Evolutionary conservation across 2,888 invertebrate species (phyloP).

Genomic region (Leptinotarsa haldemani): DNA sequence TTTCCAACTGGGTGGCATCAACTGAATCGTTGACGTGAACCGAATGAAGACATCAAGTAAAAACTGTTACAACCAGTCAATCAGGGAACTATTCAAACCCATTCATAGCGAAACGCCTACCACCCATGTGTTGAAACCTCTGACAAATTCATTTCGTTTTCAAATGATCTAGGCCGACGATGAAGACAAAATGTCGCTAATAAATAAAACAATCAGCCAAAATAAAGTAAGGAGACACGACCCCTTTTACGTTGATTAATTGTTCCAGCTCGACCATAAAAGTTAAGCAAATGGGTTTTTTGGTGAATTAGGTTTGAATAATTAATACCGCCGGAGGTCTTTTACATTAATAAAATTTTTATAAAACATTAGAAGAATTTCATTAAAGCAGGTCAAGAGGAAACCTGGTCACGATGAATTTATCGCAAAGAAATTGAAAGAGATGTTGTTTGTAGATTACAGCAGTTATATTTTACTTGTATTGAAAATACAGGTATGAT

Average conservation of each 20-base stretch:
- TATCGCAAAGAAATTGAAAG: neutral
- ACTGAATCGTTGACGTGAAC: neutral
- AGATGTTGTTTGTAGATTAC: neutral
- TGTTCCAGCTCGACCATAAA: slow-evolving; percentile 28
- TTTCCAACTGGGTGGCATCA: neutral
- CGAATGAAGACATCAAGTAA: neutral
- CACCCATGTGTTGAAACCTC: slow-evolving; percentile 30
- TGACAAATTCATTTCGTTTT: slow-evolving; percentile 29
- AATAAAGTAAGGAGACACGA: slow-evolving; percentile 26
- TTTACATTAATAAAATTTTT: slow-evolving; percentile 33
- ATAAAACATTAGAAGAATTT: slow-evolving; percentile 34
- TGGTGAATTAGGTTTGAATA: slow-evolving; percentile 32
- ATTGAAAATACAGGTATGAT: neutral
- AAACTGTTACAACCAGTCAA: neutral
- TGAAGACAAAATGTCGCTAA: slow-evolving; percentile 31
- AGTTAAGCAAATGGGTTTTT: slow-evolving; percentile 41
- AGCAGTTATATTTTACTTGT: neutral
- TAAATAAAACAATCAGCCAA: slow-evolving; percentile 26
- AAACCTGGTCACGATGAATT: slow-evolving; percentile 19
- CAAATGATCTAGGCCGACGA: slow-evolving; percentile 18
- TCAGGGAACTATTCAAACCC: neutral
- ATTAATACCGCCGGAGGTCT: slow-evolving; percentile 34
- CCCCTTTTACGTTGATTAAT: slow-evolving; percentile 35
- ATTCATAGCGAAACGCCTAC: slow-evolving; percentile 2
- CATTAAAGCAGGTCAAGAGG: slow-evolving; percentile 26